Evolutionary conservation across 2,113 vertebrate genomes (phyloP).

Genomic region (Meriones unguiculatus): DNA sequence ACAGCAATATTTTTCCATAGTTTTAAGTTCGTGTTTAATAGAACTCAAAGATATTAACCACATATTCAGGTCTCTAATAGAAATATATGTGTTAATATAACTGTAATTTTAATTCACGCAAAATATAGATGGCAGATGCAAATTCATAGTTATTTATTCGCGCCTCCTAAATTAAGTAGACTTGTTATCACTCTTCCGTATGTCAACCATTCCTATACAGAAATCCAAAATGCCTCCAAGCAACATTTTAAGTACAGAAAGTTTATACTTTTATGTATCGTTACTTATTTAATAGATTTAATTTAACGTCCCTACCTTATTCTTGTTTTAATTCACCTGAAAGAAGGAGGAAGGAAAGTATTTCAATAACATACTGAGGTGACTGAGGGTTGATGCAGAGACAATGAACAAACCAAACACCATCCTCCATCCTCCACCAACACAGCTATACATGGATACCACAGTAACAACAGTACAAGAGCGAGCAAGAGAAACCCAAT

Average conservation of each 20-base stretch:
- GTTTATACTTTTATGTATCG: neutral
- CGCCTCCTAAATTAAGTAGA: conserved; percentile 17
- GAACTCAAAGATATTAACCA: neutral
- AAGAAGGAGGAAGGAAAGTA: neutral
- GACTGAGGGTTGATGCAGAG: neutral
- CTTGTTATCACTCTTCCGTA: neutral
- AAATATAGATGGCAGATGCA: neutral
- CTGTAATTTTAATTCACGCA: neutral
- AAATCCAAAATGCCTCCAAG: neutral
- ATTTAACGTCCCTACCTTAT: neutral
- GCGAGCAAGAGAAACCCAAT: neutral
- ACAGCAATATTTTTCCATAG: neutral
- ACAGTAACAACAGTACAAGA: neutral
- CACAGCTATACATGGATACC: neutral
- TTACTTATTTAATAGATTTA: conserved; percentile 5
- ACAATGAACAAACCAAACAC: conserved; percentile 8
- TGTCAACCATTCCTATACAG: neutral
- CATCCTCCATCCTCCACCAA: neutral
- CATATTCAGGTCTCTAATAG: conserved; percentile 2
- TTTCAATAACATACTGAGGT: neutral
- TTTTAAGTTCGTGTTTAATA: neutral
- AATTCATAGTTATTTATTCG: neutral
- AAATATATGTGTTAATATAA: conserved; percentile 39
- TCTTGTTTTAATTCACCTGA: neutral
- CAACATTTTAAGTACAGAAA: neutral